Conservation (phyloP, 2,888 invertebrate genomes). For the Elmis aenea region DNA sequence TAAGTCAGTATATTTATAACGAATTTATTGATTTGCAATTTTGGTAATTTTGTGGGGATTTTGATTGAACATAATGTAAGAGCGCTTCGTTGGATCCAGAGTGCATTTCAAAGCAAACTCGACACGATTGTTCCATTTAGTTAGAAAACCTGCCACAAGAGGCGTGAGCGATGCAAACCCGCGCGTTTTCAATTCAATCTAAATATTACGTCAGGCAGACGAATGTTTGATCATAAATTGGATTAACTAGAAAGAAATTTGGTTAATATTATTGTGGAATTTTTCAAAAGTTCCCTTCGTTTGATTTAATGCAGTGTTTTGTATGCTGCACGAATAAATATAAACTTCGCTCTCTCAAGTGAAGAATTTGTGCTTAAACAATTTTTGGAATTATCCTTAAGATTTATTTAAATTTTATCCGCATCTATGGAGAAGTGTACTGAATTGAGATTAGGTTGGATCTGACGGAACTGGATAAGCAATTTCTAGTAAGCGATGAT, state of each 20-base stretch:
- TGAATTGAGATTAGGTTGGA: conserved; percentile 1
- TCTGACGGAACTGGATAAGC: too few species aligned
- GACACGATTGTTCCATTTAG: conserved; percentile 21
- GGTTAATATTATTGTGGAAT: conserved; percentile 20
- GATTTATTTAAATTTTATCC: conserved; percentile 1
- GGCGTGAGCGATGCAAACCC: conserved; percentile 15
- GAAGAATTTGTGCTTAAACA: conserved; percentile 10
- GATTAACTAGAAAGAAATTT: conserved; percentile 20
- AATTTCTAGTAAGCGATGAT: too few species aligned
- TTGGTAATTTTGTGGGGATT: too few species aligned
- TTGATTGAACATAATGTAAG: too few species aligned
- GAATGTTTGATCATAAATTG: conserved; percentile 23
- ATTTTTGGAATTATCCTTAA: conserved; percentile 6
- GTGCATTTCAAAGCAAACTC: conserved; percentile 20
- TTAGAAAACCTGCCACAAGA: conserved; percentile 18
- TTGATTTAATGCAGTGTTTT: conserved; percentile 14
- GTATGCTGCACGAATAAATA: conserved; percentile 17
- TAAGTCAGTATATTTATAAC: too few species aligned
- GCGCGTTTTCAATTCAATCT: conserved; percentile 21
- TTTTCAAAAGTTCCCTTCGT: conserved; percentile 14
- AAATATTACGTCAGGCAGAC: conserved; percentile 18
- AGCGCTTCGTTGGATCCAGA: too few species aligned
- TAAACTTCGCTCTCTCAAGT: conserved; percentile 9
- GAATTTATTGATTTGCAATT: conserved; percentile 1
- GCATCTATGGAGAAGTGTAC: background rate